These are phyloP conservation scores for Lates calcarifer DNA, from an alignment of 2,113 vertebrate genomes.

Conservation along the genomic window DNA sequence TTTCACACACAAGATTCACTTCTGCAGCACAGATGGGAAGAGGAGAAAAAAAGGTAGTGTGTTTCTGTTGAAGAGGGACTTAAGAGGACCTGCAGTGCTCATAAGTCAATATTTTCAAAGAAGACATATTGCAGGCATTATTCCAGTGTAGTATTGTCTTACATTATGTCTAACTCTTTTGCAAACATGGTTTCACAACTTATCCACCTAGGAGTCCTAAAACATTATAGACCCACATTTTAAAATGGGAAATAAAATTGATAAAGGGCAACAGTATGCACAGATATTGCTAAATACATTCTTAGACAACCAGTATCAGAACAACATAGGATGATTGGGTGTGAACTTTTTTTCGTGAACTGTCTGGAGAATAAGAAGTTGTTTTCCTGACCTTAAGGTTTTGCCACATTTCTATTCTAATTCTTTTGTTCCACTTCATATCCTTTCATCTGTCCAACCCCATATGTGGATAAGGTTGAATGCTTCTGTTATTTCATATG, in stretches of 20 bases:
- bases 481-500: slow-evolving; percentile 53
- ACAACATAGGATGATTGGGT: not conserved
- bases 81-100: slow-evolving; percentile 3
- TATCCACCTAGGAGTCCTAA: slow-evolving; percentile 23
- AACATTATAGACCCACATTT: slow-evolving; percentile 20
- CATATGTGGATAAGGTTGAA: slow-evolving; percentile 46
- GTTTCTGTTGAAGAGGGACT: not conserved
- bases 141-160: slow-evolving; percentile 22
- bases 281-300: slow-evolving; percentile 4
- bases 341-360: not conserved
- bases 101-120: slow-evolving; percentile 37
- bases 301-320: not conserved
- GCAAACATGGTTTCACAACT: slow-evolving; percentile 21
- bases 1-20: slow-evolving; percentile 9
- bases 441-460: slow-evolving; percentile 32
- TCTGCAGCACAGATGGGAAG: slow-evolving; percentile 11
- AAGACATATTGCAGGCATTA: slow-evolving; percentile 14
- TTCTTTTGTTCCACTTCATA: slow-evolving; percentile 40
- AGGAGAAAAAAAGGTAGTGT: not conserved
- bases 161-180: not conserved
- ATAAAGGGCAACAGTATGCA: not conserved
- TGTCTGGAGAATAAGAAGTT: not conserved
- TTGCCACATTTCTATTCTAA: slow-evolving; percentile 19
- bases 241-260: slow-evolving; percentile 13
- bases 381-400: slow-evolving; percentile 15